Evolutionary conservation across 2,888 invertebrate species (phyloP), one percentile per base, ranked within the genome.

Genomic region (Brachycybe producta): DNA sequence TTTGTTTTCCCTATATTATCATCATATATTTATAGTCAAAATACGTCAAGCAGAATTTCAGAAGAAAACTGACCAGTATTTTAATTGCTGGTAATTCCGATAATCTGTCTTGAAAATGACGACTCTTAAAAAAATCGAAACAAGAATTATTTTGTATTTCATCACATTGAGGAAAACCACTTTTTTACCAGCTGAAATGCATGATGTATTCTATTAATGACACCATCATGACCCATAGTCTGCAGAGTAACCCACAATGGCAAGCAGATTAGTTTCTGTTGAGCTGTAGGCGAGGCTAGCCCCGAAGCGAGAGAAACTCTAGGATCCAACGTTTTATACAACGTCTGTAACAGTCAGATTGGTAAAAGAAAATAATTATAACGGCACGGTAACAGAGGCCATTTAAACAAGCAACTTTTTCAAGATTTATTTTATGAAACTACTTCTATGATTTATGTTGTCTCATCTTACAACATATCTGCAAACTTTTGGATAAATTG

Each of bases 161-260:
- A 62, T 79, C 78, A 61, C 15, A 48, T 1, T 11, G 23, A 41
- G 5, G 24, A 51, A 13, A 35, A 24, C n/a, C 23, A 40, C n/a
- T 5, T 28, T 54, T 61, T 59, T 54, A 68, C 69, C 56, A 81
- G 74, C 59, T 82, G 74, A 67, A 86, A 85, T 56, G 87, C 83
- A 56, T 78, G 76, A 55, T 76, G 72, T 52, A 92, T 76, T 23
- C 82, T 74, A 32, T 74, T 70, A 42, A 80, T 73, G 13, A 91
- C 77, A 1, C 79, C 75, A 50, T 83, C 79, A 30, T 81, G 64
- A 2, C 73, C 73, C 7, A 73, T 60, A 51, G 65, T 64, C 63
- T 73, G 66, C 15, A 58, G 57, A 47, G 81, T 78, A 23, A 83
- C 77, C 92, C 92, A 92, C 49, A 91, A 69, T 2, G 91, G 82